Conservation (phyloP, 2,797 vertebrate genomes). For the Mastacembelus armatus region DNA sequence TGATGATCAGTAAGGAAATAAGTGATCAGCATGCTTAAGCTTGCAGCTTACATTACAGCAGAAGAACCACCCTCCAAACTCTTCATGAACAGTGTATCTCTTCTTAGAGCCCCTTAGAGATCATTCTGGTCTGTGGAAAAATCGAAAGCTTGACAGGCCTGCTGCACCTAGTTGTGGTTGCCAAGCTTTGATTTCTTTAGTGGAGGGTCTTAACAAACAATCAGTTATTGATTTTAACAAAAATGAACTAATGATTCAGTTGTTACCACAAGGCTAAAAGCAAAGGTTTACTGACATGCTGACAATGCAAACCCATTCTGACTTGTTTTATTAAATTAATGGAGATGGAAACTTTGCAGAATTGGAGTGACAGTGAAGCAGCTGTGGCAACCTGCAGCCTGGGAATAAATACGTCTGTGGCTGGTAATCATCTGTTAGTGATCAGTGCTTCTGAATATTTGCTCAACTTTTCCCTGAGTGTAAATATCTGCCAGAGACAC, state of each 20-base stretch:
- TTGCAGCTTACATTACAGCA: too few relatives aligned
- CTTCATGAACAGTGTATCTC: too few relatives aligned
- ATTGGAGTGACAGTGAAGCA: slow-evolving; percentile 42
- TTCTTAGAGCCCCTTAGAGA: too few relatives aligned
- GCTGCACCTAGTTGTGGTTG: too few relatives aligned
- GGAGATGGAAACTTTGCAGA: slow-evolving; percentile 53
- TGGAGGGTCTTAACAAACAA: not conserved
- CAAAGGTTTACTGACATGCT: slow-evolving; percentile 6
- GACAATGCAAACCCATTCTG: slow-evolving; percentile 10
- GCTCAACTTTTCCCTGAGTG: slow-evolving; percentile 55
- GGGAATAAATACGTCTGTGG: slow-evolving; percentile 48
- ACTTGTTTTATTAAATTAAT: slow-evolving; percentile 37
- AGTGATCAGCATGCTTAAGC: too few relatives aligned
- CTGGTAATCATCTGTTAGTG: slow-evolving; percentile 69
- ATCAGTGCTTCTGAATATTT: slow-evolving; percentile 71
- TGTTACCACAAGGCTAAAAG: not conserved
- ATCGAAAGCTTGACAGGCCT: too few relatives aligned
- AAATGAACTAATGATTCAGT: not conserved
- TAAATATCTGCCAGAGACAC: slow-evolving; percentile 55
- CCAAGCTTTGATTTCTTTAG: too few relatives aligned
- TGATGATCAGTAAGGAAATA: too few relatives aligned
- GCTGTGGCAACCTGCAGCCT: slow-evolving; percentile 62
- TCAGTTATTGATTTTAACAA: not conserved
- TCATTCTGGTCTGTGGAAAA: too few relatives aligned
- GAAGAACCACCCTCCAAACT: too few relatives aligned